A percentile compares a stretch with the other conserved stretches of the same genome.
Evolutionary conservation across 2,888 invertebrate species (phyloP).

Genomic region (Encarsia formosa): DNA sequence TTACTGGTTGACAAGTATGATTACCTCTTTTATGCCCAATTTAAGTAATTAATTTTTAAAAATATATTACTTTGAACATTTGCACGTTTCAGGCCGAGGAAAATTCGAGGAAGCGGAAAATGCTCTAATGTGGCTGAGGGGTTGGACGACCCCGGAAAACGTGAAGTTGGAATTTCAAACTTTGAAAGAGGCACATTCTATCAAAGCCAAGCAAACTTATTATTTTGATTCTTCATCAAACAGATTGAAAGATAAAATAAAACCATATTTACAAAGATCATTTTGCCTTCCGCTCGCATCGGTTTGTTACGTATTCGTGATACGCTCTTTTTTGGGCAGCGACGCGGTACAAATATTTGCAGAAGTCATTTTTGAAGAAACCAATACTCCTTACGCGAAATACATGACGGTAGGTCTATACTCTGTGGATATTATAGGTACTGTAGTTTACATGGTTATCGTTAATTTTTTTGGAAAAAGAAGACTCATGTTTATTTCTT

Average conservation of each 20-base stretch:
- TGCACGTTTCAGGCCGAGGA: not conserved
- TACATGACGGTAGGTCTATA: not conserved
- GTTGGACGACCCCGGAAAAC: conserved; percentile 8
- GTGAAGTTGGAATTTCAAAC: conserved; percentile 8
- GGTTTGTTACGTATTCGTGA: not conserved
- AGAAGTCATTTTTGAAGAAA: not conserved
- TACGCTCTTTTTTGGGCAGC: not conserved
- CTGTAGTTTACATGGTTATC: not conserved
- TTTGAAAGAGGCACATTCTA: not conserved
- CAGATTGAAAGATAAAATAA: not conserved
- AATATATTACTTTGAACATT: too few relatives aligned
- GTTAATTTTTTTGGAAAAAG: not conserved
- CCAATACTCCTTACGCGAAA: not conserved
- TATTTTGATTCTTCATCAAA: not conserved
- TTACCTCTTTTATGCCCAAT: not conserved
- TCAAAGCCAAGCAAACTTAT: not conserved
- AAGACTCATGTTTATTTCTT: not conserved
- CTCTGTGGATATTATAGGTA: not conserved
- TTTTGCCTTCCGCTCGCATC: not conserved
- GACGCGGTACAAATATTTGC: not conserved
- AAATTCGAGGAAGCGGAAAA: not conserved
- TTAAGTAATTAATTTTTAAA: too few relatives aligned
- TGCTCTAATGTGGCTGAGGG: not conserved
- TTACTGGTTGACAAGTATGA: conserved; percentile 66
- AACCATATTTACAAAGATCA: not conserved